Base-by-base conservation (phyloP, 2,888 invertebrate genomes). In the Metalampra italica region DNA sequence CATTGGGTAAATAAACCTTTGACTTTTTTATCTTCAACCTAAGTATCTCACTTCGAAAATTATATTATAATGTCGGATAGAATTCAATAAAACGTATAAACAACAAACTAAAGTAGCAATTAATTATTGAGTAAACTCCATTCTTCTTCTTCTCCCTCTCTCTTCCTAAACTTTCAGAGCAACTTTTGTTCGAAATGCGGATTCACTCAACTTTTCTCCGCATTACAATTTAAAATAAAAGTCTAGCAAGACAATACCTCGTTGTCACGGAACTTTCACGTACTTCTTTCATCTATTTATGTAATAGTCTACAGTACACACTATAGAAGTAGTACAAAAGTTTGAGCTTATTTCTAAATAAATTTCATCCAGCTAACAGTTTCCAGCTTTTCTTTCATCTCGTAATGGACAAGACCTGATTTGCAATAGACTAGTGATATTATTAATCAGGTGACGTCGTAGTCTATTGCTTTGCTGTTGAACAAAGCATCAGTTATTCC, bases 401-500 rank as follows among this genome's bases (percentile, higher is more conserved):
- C 53, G 59, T 54, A 58, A 66, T 50, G 50, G 57, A 63, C 53
- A 52, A 49, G 53, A 52, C 45, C 57, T 57, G 55, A 57, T 58
- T 52, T 43, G 49, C 48, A 47, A 57, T 45, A 39, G 39, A 39
- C 14, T 39, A 48, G 48, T 46, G 43, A 44, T 37, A 9, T 42
- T 43, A 13, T 45, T 29, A 48, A 48, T 49, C 14, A 50, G 46
- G 64, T 71, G 71, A 70, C 57, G 60, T 68, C 62, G n/a, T n/a
- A 70, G 58, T 59, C 51, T 57, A 58, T 60, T 57, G 57, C 38
- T 13, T 46, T 49, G 54, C 46, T 51, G 56, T 54, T 46, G 64
- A 68, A 67, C 65, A 77, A 71, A 67, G 59, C 67, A 52, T 54
- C 51, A 59, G 60, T 68, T 68, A 66, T 66, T 60, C 53, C 54